phyloP scores from a whole-genome alignment of 2,888 invertebrate species.

The Apomyelois bistriatella region DNA sequence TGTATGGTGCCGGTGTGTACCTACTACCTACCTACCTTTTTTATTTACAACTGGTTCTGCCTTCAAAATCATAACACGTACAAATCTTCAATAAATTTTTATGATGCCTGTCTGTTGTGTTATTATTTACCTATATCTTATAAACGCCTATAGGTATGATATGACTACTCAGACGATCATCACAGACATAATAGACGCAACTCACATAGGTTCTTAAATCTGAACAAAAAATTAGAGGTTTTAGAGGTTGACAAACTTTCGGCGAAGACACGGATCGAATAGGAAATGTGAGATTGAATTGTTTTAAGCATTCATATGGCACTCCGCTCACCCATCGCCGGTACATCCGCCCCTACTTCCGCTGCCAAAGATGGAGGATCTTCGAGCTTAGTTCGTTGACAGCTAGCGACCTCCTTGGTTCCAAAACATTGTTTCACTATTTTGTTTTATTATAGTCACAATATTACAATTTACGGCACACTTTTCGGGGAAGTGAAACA shows the following conservation, averaged over 20 bases:
- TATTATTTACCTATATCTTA: slow-evolving; percentile 5
- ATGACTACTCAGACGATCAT: not conserved
- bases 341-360: slow-evolving; percentile 77
- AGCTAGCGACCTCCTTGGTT: slow-evolving; percentile 38
- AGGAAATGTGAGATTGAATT: slow-evolving; percentile 71
- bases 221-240: slow-evolving; percentile 73
- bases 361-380: slow-evolving; percentile 79
- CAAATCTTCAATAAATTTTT: slow-evolving; percentile 4
- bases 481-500: slow-evolving; percentile 33
- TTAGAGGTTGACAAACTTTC: slow-evolving; percentile 77
- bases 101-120: not conserved
- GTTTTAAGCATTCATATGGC: slow-evolving; percentile 75
- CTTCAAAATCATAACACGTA: slow-evolving; percentile 3
- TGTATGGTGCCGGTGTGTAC: too few relatives aligned
- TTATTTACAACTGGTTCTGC: too few relatives aligned
- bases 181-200: not conserved
- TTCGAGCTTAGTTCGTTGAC: slow-evolving; percentile 72
- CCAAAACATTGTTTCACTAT: slow-evolving; percentile 39
- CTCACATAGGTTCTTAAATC: slow-evolving; percentile 23
- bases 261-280: slow-evolving; percentile 69
- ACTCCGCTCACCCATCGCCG: slow-evolving; percentile 74
- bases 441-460: slow-evolving; percentile 16
- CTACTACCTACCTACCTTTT: too few relatives aligned
- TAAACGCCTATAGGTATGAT: not conserved
- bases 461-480: slow-evolving; percentile 14